These are phyloP conservation scores for Stomorhina lunata DNA, from an alignment of 2,888 invertebrate species.

Conservation along the genomic window DNA sequence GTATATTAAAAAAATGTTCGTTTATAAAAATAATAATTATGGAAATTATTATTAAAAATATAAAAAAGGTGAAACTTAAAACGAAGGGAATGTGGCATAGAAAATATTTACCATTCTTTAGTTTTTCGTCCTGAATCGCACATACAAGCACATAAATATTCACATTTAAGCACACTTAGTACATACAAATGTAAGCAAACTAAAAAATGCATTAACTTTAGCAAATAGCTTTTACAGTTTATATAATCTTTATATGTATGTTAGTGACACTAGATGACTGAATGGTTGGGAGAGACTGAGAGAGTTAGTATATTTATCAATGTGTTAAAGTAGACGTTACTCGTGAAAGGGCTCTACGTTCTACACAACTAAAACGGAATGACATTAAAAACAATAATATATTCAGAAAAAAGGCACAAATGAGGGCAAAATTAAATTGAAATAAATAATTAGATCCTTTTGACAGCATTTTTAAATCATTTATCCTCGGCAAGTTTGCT, in stretches of 20 bases:
- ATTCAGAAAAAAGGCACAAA: conserved; percentile 14
- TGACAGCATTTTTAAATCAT: conserved; percentile 20
- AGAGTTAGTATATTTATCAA: no score
- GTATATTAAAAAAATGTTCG: conserved; percentile 5
- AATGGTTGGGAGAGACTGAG: no score
- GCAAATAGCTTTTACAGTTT: neutral
- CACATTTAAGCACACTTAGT: neutral
- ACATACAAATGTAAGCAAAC: neutral
- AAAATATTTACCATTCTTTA: neutral
- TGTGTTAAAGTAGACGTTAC: conserved; percentile 1
- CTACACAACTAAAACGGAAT: neutral
- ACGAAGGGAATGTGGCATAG: neutral
- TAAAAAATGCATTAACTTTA: conserved; percentile 36
- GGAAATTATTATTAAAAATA: conserved; percentile 22
- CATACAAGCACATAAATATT: neutral
- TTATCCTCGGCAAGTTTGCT: conserved; percentile 43
- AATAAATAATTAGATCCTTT: conserved; percentile 55
- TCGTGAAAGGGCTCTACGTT: neutral
- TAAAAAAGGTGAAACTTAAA: conserved; percentile 1
- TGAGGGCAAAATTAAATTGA: conserved; percentile 46
- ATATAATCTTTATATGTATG: conserved; percentile 11
- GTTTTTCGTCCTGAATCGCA: neutral
- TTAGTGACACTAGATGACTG: no score
- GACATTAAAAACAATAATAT: neutral
- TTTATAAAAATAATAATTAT: conserved; percentile 36